A percentile compares a stretch with the other conserved stretches of the same genome.
phyloP scores from a whole-genome alignment of 2,888 invertebrate genomes.

The Fragum whitleyi region DNA sequence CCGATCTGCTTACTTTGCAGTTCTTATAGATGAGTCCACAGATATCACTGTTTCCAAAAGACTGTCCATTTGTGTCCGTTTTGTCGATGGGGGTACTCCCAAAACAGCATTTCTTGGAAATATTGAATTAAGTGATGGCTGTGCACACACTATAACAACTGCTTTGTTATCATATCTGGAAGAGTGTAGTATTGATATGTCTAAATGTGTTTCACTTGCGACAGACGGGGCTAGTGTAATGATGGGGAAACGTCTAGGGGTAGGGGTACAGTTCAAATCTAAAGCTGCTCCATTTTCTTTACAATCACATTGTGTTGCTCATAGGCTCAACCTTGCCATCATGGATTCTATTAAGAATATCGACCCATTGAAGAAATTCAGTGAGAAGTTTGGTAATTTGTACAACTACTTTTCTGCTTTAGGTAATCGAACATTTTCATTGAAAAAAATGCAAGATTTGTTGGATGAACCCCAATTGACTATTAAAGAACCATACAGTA shows the following conservation, averaged over 20 bases:
- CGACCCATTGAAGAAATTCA: slow-evolving; percentile 44
- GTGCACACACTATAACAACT: slow-evolving; percentile 33
- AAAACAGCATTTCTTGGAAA: slow-evolving; percentile 43
- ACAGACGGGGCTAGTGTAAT: slow-evolving; percentile 61
- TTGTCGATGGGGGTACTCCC: slow-evolving; percentile 39
- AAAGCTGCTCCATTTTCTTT: slow-evolving; percentile 51
- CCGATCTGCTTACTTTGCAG: slow-evolving; percentile 21
- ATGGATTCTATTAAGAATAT: slow-evolving; percentile 56
- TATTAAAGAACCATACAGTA: slow-evolving; percentile 56
- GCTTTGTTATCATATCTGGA: not conserved
- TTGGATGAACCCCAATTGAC: slow-evolving; percentile 50
- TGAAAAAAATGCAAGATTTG: slow-evolving; percentile 37
- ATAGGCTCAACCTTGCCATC: slow-evolving; percentile 53
- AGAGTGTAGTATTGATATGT: slow-evolving; percentile 14
- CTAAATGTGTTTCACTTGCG: slow-evolving; percentile 43
- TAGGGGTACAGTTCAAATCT: slow-evolving; percentile 41
- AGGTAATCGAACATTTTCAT: slow-evolving; percentile 29
- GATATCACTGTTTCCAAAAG: slow-evolving; percentile 44
- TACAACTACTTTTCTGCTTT: slow-evolving; percentile 57
- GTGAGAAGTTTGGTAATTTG: slow-evolving; percentile 53
- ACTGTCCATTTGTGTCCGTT: slow-evolving; percentile 52
- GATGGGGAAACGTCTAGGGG: slow-evolving; percentile 48
- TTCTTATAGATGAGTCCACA: slow-evolving; percentile 57
- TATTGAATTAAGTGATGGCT: slow-evolving; percentile 40
- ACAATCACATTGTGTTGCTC: slow-evolving; percentile 54